Evolutionary conservation across 2,888 invertebrate species (phyloP), one percentile per base, ranked within the genome.

Genomic region (Lamellibrachia satsuma): DNA sequence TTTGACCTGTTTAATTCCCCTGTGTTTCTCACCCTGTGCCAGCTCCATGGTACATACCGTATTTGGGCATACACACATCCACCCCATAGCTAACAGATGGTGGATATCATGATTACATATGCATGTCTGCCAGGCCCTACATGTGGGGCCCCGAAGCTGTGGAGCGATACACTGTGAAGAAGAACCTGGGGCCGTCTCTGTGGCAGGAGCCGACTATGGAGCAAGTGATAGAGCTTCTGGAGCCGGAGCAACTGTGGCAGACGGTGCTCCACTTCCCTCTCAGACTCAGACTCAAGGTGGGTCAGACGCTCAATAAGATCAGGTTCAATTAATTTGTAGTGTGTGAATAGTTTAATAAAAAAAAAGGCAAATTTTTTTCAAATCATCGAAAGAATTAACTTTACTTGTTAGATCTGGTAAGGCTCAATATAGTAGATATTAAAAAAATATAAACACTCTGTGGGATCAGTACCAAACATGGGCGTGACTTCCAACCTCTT

Each of bases 141-240:
- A 97, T 98, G 0, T 99, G 98, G 98, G 98, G 98, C 0, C 97
- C 97, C 95, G 97, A 98, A 3, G 98, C 98, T 0, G 97, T 98
- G 0, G 97, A 97, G 92, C 97, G 98, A 96, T 98, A 98, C 95
- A 94, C 95, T 7, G 94, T 96, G 51, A 94, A 95, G 93, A 95
- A 97, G 27, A 97, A 97, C 92, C 96, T 97, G 0, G 97, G 97
- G 60, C 97, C 97, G 92, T 97, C 97, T 51, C 95, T 98, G 8
- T 97, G 97, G 97, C 97, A 98, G 93, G 98, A 98, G 96, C 98
- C 98, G 0, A 97, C 98, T 57, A 97, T 98, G 51, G 97, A 97
- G 91, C 98, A 98, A 96, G 97, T 98, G 2, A 96, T 98, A 94
- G 98, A 98, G 93, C 97, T 98, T 93, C 97, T 98, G 90, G 97